Evolutionary conservation across 2,797 vertebrate genomes (phyloP).

Genomic region (Falco novaeseelandiae): DNA sequence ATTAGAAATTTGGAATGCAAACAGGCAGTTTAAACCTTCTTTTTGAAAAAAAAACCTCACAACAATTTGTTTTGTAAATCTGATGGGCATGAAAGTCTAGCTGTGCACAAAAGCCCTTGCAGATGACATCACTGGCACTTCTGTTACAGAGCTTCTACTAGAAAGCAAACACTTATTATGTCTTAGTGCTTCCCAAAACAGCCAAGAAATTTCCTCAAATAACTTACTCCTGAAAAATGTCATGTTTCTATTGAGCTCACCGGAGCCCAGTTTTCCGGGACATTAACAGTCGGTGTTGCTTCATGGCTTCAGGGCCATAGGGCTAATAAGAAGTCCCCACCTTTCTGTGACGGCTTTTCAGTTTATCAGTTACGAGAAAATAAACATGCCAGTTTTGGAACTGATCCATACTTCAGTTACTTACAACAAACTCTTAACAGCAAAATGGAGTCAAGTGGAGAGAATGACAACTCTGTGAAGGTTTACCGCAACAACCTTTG

Average conservation of each 20-base stretch:
- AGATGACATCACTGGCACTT: not conserved
- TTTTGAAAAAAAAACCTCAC: not conserved
- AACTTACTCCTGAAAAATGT: not conserved
- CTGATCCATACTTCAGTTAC: not conserved
- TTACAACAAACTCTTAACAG: not conserved
- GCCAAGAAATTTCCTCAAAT: constrained; percentile 1
- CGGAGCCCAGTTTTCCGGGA: not conserved
- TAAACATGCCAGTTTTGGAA: not conserved
- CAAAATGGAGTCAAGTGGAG: not conserved
- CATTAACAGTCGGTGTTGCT: not conserved
- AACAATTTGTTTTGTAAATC: not conserved
- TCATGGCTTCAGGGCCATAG: not conserved
- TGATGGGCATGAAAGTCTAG: not conserved
- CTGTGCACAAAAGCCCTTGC: not conserved
- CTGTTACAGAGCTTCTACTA: not conserved
- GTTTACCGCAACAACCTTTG: not conserved
- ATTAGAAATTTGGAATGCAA: not conserved
- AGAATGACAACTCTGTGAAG: not conserved
- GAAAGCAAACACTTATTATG: constrained; percentile 12
- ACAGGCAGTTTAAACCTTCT: not conserved
- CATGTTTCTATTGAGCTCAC: not conserved
- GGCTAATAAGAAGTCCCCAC: not conserved
- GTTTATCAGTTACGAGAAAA: not conserved
- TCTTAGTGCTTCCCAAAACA: constrained; percentile 5
- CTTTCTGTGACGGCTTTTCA: not conserved